phyloP scores from a whole-genome alignment of 1,140 invertebrate species.

The Chymomyza costata region DNA sequence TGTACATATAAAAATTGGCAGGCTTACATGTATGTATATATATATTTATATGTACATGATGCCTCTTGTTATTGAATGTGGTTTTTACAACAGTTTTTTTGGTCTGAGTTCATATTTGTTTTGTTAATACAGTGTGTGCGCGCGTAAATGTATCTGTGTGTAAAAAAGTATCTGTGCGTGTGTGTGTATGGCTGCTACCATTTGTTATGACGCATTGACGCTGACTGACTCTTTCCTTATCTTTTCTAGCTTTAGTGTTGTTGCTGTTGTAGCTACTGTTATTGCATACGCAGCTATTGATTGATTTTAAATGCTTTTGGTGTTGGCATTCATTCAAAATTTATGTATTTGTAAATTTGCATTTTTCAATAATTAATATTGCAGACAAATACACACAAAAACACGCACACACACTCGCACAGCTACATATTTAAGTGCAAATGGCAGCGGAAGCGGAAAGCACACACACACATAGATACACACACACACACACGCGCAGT shows the following conservation, averaged over 20 bases:
- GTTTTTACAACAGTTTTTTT: too few relatives aligned
- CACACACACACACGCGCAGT: too few relatives aligned
- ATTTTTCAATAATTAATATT: constrained; percentile 64
- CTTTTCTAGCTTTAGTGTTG: constrained; percentile 2
- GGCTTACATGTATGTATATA: too few relatives aligned
- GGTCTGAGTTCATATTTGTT: background rate
- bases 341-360: constrained; percentile 65
- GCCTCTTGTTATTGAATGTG: too few relatives aligned
- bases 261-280: constrained; percentile 13
- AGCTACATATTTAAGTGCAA: background rate
- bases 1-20: too few relatives aligned
- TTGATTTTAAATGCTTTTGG: constrained; percentile 68
- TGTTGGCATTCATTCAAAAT: constrained; percentile 63
- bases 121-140: too few relatives aligned
- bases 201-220: constrained; percentile 28
- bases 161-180: too few relatives aligned
- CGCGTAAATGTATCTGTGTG: too few relatives aligned
- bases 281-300: constrained; percentile 28
- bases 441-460: background rate
- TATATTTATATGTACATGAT: too few relatives aligned
- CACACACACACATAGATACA: too few relatives aligned
- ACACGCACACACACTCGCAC: background rate
- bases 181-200: too few relatives aligned
- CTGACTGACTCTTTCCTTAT: constrained; percentile 18
- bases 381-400: constrained; percentile 27